Evolutionary conservation across 2,888 invertebrate genomes (phyloP), one percentile per base, ranked within the genome.

Genomic region (Acanthoscelides obtectus): DNA sequence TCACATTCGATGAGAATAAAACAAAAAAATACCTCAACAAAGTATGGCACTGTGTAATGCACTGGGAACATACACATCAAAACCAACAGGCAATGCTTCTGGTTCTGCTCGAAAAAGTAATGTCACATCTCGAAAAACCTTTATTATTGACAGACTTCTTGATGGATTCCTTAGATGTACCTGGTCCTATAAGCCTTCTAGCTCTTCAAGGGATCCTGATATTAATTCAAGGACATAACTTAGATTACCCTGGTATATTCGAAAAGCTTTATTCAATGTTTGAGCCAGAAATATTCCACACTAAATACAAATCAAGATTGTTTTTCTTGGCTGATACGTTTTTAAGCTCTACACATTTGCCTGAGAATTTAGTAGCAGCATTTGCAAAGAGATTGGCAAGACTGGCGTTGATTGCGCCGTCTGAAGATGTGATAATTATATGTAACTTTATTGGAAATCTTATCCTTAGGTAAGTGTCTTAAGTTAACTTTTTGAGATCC

Each of bases 211-310:
- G 98, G 21, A 91, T 98, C 70, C 94, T 97, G 83, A 91, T 94
- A 69, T 88, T 99, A 76, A 95, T 98, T 73, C 70, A 74, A 70
- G 92, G 93, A 74, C 93, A 97, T 86, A 98, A 98, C 87, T 90
- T 99, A 86, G 94, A 97, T 80, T 98, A 97, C 86, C 98, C 98
- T 0, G 94, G 96, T 83, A 95, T 99, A 83, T 99, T 96, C 86
- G 91, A 91, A 78, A 96, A 98, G 81, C 88, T 99, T n/a, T 99
- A 99, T 87, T 93, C 93, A 21, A 92, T 99, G 91, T 94, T 97
- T 81, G 93, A 95, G 81, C 94, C 96, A 0, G 93, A 94, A 80
- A 92, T 98, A 80, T 95, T 98, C 84, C 93, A 94, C 80, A 95
- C 94, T 17, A 94, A 95, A 80, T 96, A 95, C 86, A 94, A 95